phyloP scores from a whole-genome alignment of 1,140 invertebrate genomes.

The Tenebrio molitor region DNA sequence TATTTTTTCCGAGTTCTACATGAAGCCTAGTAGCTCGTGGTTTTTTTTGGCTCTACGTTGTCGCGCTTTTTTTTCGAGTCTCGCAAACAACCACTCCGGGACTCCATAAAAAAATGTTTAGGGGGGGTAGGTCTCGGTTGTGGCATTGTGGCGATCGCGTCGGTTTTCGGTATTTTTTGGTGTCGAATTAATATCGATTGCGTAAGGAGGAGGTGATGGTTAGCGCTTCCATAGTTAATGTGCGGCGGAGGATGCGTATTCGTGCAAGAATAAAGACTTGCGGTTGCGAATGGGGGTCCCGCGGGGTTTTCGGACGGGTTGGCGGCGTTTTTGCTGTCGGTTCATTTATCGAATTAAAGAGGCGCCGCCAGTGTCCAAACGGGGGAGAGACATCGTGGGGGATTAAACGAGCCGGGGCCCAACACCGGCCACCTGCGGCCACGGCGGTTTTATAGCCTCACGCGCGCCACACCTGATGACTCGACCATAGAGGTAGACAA shows the following conservation, averaged over 20 bases:
- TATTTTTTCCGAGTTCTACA: too few species aligned
- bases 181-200: neutral
- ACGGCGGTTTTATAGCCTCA: constrained; percentile 23
- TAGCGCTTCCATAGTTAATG: constrained; percentile 23
- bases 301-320: constrained; percentile 18
- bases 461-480: constrained; percentile 26
- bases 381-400: constrained; percentile 30
- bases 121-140: too few species aligned
- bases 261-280: constrained; percentile 26
- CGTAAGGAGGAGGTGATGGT: neutral
- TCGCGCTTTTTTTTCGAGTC: too few species aligned
- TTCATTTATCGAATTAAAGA: constrained; percentile 39
- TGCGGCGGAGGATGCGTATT: constrained; percentile 19
- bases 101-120: too few species aligned
- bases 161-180: too few species aligned
- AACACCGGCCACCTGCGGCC: constrained; percentile 27
- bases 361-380: constrained; percentile 35
- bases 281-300: constrained; percentile 11
- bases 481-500: constrained; percentile 9
- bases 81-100: too few species aligned
- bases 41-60: too few species aligned
- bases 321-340: constrained; percentile 32
- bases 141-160: too few species aligned
- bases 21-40: too few species aligned
- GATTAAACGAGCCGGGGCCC: constrained; percentile 34